phyloP scores from a whole-genome alignment of 2,797 vertebrate genomes.

The Tauraco hartlaubi region DNA sequence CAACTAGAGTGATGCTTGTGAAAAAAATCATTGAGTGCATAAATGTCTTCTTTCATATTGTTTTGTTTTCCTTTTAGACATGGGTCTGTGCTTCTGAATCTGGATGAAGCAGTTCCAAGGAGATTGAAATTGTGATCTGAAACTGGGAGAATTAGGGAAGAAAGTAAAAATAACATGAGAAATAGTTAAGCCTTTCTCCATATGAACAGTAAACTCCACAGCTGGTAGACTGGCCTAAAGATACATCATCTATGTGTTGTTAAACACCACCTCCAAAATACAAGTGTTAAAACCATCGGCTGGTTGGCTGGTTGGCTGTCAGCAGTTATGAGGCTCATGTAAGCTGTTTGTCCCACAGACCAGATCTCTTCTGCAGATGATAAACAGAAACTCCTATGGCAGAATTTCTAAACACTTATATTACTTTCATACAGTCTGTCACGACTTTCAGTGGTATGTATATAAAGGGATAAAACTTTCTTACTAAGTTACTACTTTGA shows the following conservation, averaged over 20 bases:
- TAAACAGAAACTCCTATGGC: neutral
- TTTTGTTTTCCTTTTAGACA: neutral
- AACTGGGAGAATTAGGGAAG: neutral
- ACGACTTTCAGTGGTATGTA: neutral
- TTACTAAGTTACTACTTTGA: neutral
- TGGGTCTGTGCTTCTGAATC: neutral
- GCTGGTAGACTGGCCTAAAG: neutral
- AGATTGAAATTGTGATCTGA: neutral
- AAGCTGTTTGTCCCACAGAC: neutral
- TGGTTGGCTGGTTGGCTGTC: neutral
- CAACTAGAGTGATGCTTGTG: neutral
- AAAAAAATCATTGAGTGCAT: neutral
- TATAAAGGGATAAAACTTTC: neutral
- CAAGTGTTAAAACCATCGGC: neutral
- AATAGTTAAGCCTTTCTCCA: neutral
- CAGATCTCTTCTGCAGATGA: neutral
- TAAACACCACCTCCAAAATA: neutral
- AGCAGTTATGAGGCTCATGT: neutral
- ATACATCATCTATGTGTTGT: neutral
- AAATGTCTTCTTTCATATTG: neutral
- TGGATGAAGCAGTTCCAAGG: neutral
- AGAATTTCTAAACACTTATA: neutral
- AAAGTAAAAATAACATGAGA: neutral
- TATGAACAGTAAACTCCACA: neutral
- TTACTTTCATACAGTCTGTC: neutral